phyloP scores from a whole-genome alignment of 2,888 invertebrate genomes.

The Spilosoma lubricipeda region DNA sequence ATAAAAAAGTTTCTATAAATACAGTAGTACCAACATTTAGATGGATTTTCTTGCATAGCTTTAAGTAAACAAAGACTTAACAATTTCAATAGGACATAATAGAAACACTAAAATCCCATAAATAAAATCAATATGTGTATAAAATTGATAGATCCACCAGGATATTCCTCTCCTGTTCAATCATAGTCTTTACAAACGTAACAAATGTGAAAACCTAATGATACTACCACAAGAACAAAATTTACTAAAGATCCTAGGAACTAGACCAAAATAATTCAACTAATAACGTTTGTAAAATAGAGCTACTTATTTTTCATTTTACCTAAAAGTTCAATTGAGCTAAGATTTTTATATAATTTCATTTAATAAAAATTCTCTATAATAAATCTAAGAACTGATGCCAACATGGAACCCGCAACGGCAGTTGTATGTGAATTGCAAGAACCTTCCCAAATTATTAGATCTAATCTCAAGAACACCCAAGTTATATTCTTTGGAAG shows the following conservation, averaged over 20 bases:
- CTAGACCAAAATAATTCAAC: background rate
- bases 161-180: no score
- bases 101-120: no score
- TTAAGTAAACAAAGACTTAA: no score
- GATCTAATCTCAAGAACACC: background rate
- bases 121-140: no score
- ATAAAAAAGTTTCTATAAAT: background rate
- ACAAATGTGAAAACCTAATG: no score
- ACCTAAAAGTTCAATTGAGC: background rate
- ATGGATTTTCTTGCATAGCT: no score
- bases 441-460: slow-evolving; percentile 28
- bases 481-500: slow-evolving; percentile 4
- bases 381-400: slow-evolving; percentile 19
- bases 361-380: slow-evolving; percentile 16
- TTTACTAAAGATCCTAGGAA: background rate
- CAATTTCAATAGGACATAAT: no score
- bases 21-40: background rate
- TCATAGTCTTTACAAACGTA: no score
- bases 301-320: background rate
- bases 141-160: no score
- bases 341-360: background rate
- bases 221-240: background rate
- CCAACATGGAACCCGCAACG: slow-evolving; percentile 12
- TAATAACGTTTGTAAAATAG: background rate
- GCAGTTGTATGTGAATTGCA: slow-evolving; percentile 51